Percentiles rank a stretch among this genome's conserved stretches.
Evolutionary conservation across 2,113 vertebrate genomes (phyloP).

Genomic region (Nibea coibor): DNA sequence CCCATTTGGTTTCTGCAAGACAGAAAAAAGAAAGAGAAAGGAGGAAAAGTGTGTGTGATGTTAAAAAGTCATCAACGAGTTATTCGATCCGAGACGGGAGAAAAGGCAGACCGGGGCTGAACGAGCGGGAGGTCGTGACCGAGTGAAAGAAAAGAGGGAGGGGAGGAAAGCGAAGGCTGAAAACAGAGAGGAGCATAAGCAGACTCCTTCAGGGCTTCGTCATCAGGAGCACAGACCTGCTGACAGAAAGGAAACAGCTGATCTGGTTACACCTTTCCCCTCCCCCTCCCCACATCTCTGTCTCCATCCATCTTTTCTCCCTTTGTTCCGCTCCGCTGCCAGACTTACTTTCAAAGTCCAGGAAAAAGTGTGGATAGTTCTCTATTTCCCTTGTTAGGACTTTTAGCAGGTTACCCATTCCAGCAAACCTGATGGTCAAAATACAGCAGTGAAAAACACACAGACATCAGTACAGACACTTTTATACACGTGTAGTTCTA

Average conservation of each 20-base stretch:
- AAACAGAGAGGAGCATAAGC: slow-evolving; percentile 4
- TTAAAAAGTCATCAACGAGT: slow-evolving; percentile 58
- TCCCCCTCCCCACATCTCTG: slow-evolving; percentile 1
- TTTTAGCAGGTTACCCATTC: slow-evolving; percentile 99
- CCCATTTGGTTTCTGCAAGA: slow-evolving; percentile 92
- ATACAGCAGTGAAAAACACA: slow-evolving; percentile 73
- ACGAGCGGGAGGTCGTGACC: slow-evolving; percentile 14
- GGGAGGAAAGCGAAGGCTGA: background rate
- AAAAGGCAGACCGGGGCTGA: slow-evolving; percentile 55
- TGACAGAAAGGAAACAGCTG: slow-evolving; percentile 65
- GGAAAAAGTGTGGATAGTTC: slow-evolving; percentile 99
- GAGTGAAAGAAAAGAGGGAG: slow-evolving; percentile 22
- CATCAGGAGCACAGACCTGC: slow-evolving; percentile 58
- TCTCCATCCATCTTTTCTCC: slow-evolving; percentile 41
- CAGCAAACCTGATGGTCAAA: slow-evolving; percentile 94
- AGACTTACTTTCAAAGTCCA: slow-evolving; percentile 99
- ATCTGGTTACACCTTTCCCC: slow-evolving; percentile 39
- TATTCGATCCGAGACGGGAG: background rate
- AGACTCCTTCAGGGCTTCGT: slow-evolving; percentile 24
- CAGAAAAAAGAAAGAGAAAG: slow-evolving; percentile 66
- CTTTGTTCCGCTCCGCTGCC: slow-evolving; percentile 47
- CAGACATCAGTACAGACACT: slow-evolving; percentile 14
- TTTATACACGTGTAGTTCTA: background rate
- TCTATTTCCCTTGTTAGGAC: slow-evolving; percentile 99
- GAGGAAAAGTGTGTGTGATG: slow-evolving; percentile 31